Percentiles rank a stretch among this genome's conserved stretches.
Conservation (phyloP, 2,113 vertebrate species). For the Pygathrix nemaeus region DNA sequence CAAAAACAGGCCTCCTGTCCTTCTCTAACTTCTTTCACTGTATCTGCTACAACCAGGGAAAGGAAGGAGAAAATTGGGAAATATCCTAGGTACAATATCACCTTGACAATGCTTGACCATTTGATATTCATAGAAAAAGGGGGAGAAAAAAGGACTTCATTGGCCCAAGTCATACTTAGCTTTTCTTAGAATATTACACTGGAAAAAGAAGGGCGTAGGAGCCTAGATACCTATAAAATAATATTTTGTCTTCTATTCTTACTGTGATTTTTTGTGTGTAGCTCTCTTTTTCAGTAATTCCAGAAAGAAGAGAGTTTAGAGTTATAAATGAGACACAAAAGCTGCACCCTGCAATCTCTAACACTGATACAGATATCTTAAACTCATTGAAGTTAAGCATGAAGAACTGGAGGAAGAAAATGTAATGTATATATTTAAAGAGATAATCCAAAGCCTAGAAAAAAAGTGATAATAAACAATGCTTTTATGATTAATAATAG, state of each 20-base stretch:
- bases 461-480: neutral
- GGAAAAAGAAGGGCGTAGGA: neutral
- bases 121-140: neutral
- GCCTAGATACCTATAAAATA: neutral
- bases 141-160: neutral
- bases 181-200: neutral
- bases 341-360: neutral
- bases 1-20: neutral
- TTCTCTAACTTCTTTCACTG: neutral
- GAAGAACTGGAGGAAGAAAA: neutral
- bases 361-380: neutral
- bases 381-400: neutral
- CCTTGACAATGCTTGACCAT: neutral
- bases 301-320: neutral
- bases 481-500: conserved; percentile 8
- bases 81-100: neutral
- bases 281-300: neutral
- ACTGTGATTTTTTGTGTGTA: neutral
- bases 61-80: neutral
- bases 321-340: neutral
- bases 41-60: neutral
- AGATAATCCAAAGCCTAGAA: neutral
- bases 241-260: neutral
- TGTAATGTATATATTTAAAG: neutral
- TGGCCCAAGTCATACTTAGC: neutral